Conservation (phyloP, 2,113 vertebrate genomes). For the Paradoxurus hermaphroditus region DNA sequence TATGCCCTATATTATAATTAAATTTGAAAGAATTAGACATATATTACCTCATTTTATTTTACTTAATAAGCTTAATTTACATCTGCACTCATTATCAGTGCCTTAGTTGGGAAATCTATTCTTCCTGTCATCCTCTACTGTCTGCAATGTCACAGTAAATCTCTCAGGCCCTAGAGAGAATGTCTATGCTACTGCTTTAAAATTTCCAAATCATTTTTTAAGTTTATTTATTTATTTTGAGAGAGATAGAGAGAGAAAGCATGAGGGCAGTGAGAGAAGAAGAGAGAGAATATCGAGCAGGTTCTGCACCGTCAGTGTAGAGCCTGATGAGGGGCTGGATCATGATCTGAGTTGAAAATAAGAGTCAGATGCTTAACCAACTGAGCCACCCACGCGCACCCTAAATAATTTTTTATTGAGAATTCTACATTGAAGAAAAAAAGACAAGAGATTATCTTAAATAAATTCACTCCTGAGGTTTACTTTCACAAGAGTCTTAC, state of each 20-base stretch:
- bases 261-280: too few relatives aligned
- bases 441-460: not conserved
- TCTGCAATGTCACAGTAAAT: not conserved
- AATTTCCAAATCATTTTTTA: not conserved
- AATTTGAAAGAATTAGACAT: constrained; percentile 5
- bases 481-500: not conserved
- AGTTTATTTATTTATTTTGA: too few relatives aligned
- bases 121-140: not conserved
- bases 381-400: too few relatives aligned
- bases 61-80: not conserved
- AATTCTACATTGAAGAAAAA: not conserved
- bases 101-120: not conserved
- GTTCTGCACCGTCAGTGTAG: too few relatives aligned
- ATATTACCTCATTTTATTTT: not conserved
- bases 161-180: not conserved
- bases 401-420: not conserved
- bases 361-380: too few relatives aligned
- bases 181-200: not conserved
- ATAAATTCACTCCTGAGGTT: not conserved
- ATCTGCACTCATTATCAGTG: not conserved
- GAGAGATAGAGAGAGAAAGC: too few relatives aligned
- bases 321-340: too few relatives aligned
- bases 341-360: too few relatives aligned
- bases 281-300: too few relatives aligned
- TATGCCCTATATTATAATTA: not conserved